Evolutionary conservation across 2,113 vertebrate genomes (phyloP).

Genomic region (Ameiurus melas): DNA sequence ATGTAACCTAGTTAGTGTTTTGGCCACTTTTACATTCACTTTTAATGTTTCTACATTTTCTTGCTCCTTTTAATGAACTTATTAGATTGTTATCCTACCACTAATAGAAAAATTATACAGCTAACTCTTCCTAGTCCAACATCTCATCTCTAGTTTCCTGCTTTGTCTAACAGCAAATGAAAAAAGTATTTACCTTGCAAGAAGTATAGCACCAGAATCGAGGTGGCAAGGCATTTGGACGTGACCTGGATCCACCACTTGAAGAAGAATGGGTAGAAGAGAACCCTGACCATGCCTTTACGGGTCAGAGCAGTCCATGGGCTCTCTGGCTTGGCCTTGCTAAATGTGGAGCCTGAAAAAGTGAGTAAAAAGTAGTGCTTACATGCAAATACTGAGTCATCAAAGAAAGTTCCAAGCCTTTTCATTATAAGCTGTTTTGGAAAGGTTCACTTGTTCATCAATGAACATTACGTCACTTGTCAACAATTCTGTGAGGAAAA

Average conservation of each 20-base stretch:
- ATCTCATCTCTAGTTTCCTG: neutral
- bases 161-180: neutral
- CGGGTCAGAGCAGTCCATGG: slow-evolving; percentile 91
- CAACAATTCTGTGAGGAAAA: neutral
- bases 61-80: neutral
- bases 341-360: slow-evolving; percentile 89
- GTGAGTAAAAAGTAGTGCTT: neutral
- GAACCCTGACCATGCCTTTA: slow-evolving; percentile 92
- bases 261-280: slow-evolving; percentile 93
- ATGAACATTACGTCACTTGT: neutral
- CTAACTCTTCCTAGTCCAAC: neutral
- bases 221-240: slow-evolving; percentile 83
- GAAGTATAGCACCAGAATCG: slow-evolving; percentile 88
- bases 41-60: neutral
- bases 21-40: too few relatives aligned
- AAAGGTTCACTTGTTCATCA: neutral
- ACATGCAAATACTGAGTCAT: neutral
- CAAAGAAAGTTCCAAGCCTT: neutral
- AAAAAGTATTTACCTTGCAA: slow-evolving; percentile 82
- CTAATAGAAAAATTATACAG: neutral
- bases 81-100: neutral
- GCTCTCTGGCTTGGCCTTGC: slow-evolving; percentile 95
- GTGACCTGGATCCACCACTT: slow-evolving; percentile 98
- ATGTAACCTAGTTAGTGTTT: too few relatives aligned
- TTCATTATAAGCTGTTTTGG: neutral